Base-by-base conservation (phyloP, 2,113 vertebrate species). In the Oxyruncus cristatus region DNA sequence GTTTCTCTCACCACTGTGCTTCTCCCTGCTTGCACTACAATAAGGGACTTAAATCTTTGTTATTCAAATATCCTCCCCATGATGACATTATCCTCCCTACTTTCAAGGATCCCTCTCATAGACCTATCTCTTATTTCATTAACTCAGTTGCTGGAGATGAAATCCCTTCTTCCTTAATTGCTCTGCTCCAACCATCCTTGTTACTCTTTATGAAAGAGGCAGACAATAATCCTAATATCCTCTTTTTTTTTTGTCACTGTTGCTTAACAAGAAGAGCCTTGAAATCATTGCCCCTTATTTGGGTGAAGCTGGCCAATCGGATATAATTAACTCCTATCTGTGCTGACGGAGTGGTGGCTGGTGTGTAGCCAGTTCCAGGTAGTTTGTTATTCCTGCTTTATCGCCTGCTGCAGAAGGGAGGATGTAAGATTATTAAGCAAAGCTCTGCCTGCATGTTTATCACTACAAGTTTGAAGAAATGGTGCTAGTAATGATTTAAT, bases 261-360 rank as follows among this genome's bases (percentile, higher is more conserved):
- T 95, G 67, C 85, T 93, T 93, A 92, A 93, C 66, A 93, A 94
- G 87, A 88, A 50, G 62, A 92, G 93, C 65, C 76, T 95, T 89
- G 86, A 94, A 97, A 97, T 94, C 70, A 33, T 72, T 92, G 81
- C 59, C 76, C 93, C 88, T 88, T 89, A 90, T 86, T 96, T 76
- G 90, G 88, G 86, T 91, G 76, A 88, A 58, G 75, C 53, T 28
- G 14, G 85, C 67, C 1, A 21, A 88, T 80, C 77, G 94, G 76
- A 97, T 96, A 96, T 96, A 97, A 97, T 97, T 97, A 95, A 83
- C 78, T 96, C 86, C 95, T 97, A 90, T 97, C 97, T 93, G 73
- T 52, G 65, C 86, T 67, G 91, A 88, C 15, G 7, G 93, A 83
- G 49, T n/a, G 61, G 62, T 66, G 78, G 68, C 88, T 97, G 84